A percentile compares a stretch with the other conserved stretches of the same genome.
Evolutionary conservation across 2,113 vertebrate genomes (phyloP).

Genomic region (Axis porcinus): DNA sequence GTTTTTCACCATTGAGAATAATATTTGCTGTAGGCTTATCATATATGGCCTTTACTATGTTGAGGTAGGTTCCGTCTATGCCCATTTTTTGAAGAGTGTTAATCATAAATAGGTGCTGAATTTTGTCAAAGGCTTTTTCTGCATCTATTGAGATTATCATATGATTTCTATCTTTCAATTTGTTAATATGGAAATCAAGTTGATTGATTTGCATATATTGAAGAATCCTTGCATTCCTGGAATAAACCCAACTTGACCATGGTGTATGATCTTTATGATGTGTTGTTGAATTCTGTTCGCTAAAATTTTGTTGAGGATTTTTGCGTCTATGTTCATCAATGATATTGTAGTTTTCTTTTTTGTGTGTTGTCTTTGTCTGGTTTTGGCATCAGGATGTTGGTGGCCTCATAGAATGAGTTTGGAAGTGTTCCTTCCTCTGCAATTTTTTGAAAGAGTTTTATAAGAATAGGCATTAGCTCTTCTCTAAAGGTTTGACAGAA

Average conservation of each 20-base stretch:
- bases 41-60: neutral
- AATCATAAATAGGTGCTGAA: neutral
- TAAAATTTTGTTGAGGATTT: neutral
- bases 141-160: neutral
- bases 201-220: neutral
- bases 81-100: neutral
- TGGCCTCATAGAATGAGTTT: neutral
- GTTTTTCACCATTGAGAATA: neutral
- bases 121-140: neutral
- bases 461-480: neutral
- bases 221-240: neutral
- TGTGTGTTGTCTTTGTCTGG: neutral
- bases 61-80: neutral
- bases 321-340: neutral
- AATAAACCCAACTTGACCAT: neutral
- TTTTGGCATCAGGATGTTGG: neutral
- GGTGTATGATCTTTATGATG: neutral
- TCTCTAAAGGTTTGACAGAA: neutral
- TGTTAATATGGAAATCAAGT: neutral
- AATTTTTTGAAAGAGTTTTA: neutral
- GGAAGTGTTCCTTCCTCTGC: neutral
- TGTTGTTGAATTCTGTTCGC: neutral
- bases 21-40: neutral
- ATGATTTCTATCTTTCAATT: neutral
- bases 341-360: neutral